Percentiles rank a stretch among this genome's conserved stretches.
phyloP scores from a whole-genome alignment of 1,140 invertebrate species.

The Micrasema longulum region DNA sequence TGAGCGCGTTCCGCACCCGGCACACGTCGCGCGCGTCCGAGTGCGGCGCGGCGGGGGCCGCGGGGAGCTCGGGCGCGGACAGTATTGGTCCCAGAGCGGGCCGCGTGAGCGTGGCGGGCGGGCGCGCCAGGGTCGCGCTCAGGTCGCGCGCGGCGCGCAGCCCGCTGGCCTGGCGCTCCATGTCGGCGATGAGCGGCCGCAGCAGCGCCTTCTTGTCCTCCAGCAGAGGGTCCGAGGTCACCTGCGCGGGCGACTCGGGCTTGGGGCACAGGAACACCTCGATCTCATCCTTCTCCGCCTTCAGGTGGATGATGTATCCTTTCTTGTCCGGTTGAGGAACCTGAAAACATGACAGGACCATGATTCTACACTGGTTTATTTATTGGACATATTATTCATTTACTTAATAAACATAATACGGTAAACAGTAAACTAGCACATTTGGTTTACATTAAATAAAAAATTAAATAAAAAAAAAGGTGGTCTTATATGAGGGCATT shows the following conservation, averaged over 20 bases:
- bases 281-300: conserved; percentile 89
- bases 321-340: conserved; percentile 71
- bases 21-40: conserved; percentile 49
- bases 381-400: too few species aligned
- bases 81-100: neutral
- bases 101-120: neutral
- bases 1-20: conserved; percentile 72
- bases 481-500: too few species aligned
- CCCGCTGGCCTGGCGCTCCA: conserved; percentile 54
- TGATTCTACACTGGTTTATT: too few species aligned
- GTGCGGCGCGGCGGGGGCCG: conserved; percentile 19
- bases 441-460: too few species aligned
- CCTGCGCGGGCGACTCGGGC: conserved; percentile 60
- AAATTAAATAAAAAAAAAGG: too few species aligned
- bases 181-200: conserved; percentile 63
- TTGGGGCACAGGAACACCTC: conserved; percentile 94
- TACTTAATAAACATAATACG: too few species aligned
- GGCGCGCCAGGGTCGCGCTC: conserved; percentile 39
- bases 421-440: too few species aligned
- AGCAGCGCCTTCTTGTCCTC: conserved; percentile 65
- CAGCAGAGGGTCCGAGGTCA: conserved; percentile 61
- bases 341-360: too few species aligned
- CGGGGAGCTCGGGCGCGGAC: conserved; percentile 11
- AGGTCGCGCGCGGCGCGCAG: conserved; percentile 47
- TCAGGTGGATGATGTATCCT: conserved; percentile 85